These are phyloP conservation scores for Machimus atricapillus DNA, from an alignment of 2,888 invertebrate species.

Conservation along the genomic window DNA sequence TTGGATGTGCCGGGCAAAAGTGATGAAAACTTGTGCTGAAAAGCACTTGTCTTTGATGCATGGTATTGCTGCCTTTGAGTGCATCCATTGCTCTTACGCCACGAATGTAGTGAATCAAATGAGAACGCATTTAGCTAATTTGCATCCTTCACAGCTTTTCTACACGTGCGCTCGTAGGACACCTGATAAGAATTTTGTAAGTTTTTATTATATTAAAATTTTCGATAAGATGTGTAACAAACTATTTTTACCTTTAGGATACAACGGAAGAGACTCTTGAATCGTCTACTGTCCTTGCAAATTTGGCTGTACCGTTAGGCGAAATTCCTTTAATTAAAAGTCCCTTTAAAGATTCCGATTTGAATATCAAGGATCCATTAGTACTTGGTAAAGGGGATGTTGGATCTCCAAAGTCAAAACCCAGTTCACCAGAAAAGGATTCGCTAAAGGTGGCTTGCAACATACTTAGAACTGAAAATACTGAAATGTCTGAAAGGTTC, in stretches of 20 bases:
- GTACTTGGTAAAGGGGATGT: neutral
- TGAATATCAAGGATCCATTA: constrained; percentile 41
- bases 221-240: neutral
- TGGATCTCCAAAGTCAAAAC: neutral
- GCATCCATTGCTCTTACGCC: constrained; percentile 64
- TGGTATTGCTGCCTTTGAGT: constrained; percentile 62
- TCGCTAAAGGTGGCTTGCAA: neutral
- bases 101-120: constrained; percentile 58
- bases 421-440: neutral
- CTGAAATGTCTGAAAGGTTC: neutral
- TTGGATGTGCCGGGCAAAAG: constrained; percentile 30
- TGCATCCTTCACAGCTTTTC: constrained; percentile 61
- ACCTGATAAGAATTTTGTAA: constrained; percentile 36
- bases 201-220: neutral
- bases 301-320: constrained; percentile 32
- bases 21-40: constrained; percentile 27
- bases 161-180: constrained; percentile 56
- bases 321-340: constrained; percentile 1
- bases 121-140: constrained; percentile 62
- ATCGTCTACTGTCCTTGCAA: constrained; percentile 41
- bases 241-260: constrained; percentile 26
- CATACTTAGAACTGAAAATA: neutral
- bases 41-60: constrained; percentile 61
- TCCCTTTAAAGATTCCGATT: constrained; percentile 24
- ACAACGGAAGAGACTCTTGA: constrained; percentile 9